Conservation (phyloP, 2,797 vertebrate species). For the Heliangelus exortis region DNA sequence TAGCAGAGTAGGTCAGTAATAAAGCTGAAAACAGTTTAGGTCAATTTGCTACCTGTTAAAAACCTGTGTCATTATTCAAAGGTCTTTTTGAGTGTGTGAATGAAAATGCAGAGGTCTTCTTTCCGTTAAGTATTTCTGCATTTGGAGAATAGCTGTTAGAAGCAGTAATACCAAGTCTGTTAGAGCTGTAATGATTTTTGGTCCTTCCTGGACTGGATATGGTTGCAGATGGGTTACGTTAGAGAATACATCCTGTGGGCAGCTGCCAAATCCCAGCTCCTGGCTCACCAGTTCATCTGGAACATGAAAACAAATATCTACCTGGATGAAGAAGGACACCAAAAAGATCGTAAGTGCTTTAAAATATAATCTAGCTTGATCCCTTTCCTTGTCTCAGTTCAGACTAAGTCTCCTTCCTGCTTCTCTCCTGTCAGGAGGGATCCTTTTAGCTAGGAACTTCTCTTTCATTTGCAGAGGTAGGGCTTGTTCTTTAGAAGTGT, state of each 20-base stretch:
- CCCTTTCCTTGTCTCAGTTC: neutral
- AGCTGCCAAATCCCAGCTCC: conserved; percentile 93
- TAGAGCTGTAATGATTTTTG: neutral
- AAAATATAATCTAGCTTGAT: neutral
- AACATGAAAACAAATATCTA: conserved; percentile 99
- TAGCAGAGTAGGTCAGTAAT: neutral
- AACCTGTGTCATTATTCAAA: neutral
- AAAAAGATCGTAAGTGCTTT: conserved; percentile 91
- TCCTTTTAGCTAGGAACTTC: neutral
- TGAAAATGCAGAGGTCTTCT: neutral
- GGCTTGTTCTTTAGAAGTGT: neutral
- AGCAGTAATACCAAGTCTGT: neutral
- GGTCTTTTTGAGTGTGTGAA: neutral
- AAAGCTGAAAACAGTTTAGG: neutral
- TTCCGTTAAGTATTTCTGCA: neutral
- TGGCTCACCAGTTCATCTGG: conserved; percentile 99
- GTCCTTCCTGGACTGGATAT: neutral
- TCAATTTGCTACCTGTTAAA: neutral
- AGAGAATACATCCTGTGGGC: conserved; percentile 98
- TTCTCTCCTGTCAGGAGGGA: neutral
- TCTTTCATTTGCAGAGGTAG: neutral
- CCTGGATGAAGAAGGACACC: conserved; percentile 93
- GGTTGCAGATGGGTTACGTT: conserved; percentile 93
- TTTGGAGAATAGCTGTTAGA: neutral
- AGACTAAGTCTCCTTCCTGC: neutral